Evolutionary conservation across 2,113 vertebrate genomes (phyloP), one percentile per base, ranked within the genome.

Genomic region (Nothobranchius furzeri): DNA sequence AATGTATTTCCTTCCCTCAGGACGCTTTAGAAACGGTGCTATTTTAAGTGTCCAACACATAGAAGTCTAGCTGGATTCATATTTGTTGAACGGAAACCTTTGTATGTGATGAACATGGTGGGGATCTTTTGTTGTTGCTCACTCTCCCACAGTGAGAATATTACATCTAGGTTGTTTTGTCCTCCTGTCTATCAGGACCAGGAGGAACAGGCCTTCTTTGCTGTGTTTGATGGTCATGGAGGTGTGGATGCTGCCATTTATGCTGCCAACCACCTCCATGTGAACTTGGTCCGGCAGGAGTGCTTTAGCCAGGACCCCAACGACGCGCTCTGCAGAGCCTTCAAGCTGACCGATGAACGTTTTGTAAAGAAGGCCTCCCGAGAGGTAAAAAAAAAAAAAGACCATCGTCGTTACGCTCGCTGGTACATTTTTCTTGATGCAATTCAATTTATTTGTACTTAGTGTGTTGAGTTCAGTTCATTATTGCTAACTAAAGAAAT

Each of bases 201-300:
- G 84, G 96, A 99, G 79, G 96, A 98, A 76, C 98, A 99, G 91
- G 97, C 96, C 9, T 99, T 95, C 86, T 99, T 98, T 52, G 98
- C 95, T 0, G 97, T 99, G 77, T 99, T 97, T 63, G 98, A 99
- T 43, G 98, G 98, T 0, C 98, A 99, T 0, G 98, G 98, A 0
- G 98, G 98, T 2, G 94, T 99, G 54, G 98, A 99, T 2, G 98
- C 98, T 14, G 98, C 98, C 71, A 96, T 95, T 61, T 99, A 97
- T 0, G 97, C 98, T 0, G 96, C 98, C 77, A 92, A 96, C 86
- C 98, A 99, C 72, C 95, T 99, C 52, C 98, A 99, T 0, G 96
- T 99, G 60, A 98, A 98, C 90, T 85, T 99, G 75, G 94, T 95
- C 0, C 94, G 90, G 9, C 95, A 99, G 90, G 98, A 98, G 73